A percentile compares a stretch with the other conserved stretches of the same genome.
phyloP scores from a whole-genome alignment of 2,888 invertebrate genomes.

The Celastrina argiolus region DNA sequence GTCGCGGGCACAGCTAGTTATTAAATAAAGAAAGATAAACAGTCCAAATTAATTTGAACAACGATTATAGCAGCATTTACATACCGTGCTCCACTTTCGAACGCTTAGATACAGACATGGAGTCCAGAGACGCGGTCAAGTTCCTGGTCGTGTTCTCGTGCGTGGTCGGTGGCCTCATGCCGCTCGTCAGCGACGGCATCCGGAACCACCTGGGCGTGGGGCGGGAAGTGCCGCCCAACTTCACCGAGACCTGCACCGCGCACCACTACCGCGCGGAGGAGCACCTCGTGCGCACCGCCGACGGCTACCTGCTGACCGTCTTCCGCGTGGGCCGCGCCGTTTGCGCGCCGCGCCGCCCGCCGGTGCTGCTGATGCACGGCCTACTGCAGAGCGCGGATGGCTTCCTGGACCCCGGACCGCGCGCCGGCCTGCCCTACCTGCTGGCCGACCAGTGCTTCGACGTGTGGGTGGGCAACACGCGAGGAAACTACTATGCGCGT shows the following conservation, averaged over 20 bases:
- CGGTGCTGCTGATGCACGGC: conserved; percentile 59
- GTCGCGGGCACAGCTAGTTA: too few species aligned
- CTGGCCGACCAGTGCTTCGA: conserved; percentile 44
- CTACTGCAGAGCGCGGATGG: conserved; percentile 53
- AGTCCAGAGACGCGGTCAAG: background rate
- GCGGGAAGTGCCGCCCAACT: conserved; percentile 25
- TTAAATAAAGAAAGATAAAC: background rate
- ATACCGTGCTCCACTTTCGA: background rate
- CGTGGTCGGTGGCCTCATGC: background rate
- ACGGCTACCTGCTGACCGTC: conserved; percentile 42
- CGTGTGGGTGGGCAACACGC: conserved; percentile 50
- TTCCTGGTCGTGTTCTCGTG: background rate
- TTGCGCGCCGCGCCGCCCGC: conserved; percentile 36
- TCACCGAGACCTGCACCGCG: conserved; percentile 34
- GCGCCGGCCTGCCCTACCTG: conserved; percentile 42
- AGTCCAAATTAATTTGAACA: background rate
- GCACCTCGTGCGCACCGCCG: conserved; percentile 41
- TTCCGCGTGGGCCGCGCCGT: conserved; percentile 35
- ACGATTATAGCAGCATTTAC: background rate
- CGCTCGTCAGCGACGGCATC: background rate
- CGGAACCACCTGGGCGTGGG: background rate
- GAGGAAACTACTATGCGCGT: conserved; percentile 79
- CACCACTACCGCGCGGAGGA: conserved; percentile 34
- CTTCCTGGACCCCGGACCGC: conserved; percentile 55
- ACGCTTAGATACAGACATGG: background rate